Evolutionary conservation across 2,888 invertebrate species (phyloP).

Genomic region (Sminthurides aquaticus): DNA sequence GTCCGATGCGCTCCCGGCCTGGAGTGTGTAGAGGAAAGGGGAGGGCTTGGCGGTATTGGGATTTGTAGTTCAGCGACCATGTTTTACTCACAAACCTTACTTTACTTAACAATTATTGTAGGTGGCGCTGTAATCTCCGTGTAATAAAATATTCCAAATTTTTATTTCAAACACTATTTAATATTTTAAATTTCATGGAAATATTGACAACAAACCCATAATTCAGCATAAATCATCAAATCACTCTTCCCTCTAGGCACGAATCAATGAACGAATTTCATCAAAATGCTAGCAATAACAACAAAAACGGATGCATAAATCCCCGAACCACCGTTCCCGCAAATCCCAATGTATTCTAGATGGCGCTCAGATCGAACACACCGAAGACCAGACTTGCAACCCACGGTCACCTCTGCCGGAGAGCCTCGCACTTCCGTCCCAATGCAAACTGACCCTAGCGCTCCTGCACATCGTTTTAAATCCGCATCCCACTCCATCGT

Average conservation of each 20-base stretch:
- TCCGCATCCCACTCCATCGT: constrained; percentile 4
- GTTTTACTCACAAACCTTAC: too few species aligned
- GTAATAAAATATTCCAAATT: too few species aligned
- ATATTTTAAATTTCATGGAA: too few species aligned
- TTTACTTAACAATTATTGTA: too few species aligned
- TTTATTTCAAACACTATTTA: too few species aligned
- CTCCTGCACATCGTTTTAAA: not conserved
- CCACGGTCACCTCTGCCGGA: not conserved
- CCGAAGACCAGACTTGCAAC: constrained; percentile 5
- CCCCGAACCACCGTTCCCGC: not conserved
- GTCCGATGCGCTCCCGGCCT: constrained; percentile 13
- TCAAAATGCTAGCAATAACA: too few species aligned
- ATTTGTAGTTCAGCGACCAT: too few species aligned
- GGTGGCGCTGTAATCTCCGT: too few species aligned
- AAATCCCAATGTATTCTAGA: constrained; percentile 7
- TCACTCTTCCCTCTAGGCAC: too few species aligned
- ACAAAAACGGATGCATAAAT: not conserved
- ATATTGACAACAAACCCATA: too few species aligned
- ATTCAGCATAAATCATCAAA: too few species aligned
- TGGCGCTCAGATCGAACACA: not conserved
- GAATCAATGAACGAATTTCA: too few species aligned
- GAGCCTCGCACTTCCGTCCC: not conserved
- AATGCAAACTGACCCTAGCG: constrained; percentile 1
- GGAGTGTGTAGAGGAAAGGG: not conserved
- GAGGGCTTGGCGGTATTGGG: not conserved